Evolutionary conservation across 2,888 invertebrate species (phyloP).

Genomic region (Eupithecia vulgata): DNA sequence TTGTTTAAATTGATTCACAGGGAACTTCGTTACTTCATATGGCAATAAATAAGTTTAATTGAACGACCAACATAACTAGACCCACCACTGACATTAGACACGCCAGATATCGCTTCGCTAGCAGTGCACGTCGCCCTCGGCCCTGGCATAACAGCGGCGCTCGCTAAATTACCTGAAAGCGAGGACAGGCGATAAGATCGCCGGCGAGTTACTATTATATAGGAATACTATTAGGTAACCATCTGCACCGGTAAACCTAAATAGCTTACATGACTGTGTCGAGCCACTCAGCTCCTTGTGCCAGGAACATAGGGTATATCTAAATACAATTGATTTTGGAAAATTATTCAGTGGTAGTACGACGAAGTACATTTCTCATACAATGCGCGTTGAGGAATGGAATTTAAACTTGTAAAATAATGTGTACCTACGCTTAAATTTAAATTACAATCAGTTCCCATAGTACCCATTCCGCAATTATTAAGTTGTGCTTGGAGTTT

Average conservation of each 20-base stretch:
- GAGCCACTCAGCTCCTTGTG: not conserved
- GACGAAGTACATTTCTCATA: not conserved
- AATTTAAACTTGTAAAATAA: not conserved
- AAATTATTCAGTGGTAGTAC: not conserved
- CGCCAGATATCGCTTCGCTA: not conserved
- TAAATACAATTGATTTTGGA: not conserved
- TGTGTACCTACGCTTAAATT: not conserved
- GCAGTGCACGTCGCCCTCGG: conserved; percentile 3
- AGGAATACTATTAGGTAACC: conserved; percentile 8
- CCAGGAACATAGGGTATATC: not conserved
- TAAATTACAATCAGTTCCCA: not conserved
- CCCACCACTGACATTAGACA: not conserved
- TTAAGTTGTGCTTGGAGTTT: not conserved
- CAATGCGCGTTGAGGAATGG: not conserved
- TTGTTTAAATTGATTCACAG: too few species aligned
- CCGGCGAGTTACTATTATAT: conserved; percentile 24
- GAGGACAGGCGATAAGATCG: conserved; percentile 34
- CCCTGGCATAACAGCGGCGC: conserved; percentile 5
- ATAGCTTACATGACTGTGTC: not conserved
- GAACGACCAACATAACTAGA: not conserved
- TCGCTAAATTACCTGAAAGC: conserved; percentile 32
- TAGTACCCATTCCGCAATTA: not conserved
- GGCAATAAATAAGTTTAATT: too few species aligned
- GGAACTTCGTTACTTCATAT: too few species aligned
- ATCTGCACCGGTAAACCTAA: not conserved